Percentiles rank a stretch among this genome's conserved stretches.
Evolutionary conservation across 53 echinoderm and acorn worm species (phyloP).

Genomic region (Echinarachnius parma): DNA sequence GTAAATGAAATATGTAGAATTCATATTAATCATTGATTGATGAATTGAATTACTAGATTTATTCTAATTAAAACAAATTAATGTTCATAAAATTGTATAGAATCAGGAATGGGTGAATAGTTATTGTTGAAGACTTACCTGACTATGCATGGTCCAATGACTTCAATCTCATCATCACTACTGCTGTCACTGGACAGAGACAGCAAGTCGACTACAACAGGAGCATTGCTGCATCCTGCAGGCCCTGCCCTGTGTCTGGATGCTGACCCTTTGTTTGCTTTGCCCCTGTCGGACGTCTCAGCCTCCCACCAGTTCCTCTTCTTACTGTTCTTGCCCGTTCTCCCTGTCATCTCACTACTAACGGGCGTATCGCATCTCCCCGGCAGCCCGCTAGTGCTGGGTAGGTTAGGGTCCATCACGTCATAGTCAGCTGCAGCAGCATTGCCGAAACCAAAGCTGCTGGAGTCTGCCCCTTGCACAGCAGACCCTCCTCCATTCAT

Average conservation of each 20-base stretch:
- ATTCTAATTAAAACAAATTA: too few species aligned
- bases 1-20: too few species aligned
- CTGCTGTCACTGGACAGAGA: slow-evolving; percentile 43
- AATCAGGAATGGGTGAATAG: too few species aligned
- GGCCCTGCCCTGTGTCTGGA: slow-evolving; percentile 26
- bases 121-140: too few species aligned
- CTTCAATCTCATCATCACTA: slow-evolving; percentile 39
- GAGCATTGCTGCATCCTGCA: neutral
- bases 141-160: too few species aligned
- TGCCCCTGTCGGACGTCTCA: slow-evolving; percentile 34
- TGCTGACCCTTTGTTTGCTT: slow-evolving; percentile 3
- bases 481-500: too few species aligned
- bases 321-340: slow-evolving; percentile 24
- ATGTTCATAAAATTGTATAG: too few species aligned
- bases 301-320: slow-evolving; percentile 48
- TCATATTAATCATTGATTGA: too few species aligned
- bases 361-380: too few species aligned
- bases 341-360: slow-evolving; percentile 9
- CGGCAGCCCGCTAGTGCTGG: slow-evolving; percentile 32
- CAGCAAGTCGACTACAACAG: slow-evolving; percentile 27
- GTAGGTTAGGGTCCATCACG: slow-evolving; percentile 27
- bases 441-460: slow-evolving; percentile 15
- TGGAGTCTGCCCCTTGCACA: slow-evolving; percentile 24
- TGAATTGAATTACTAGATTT: too few species aligned
- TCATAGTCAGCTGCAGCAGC: slow-evolving; percentile 31